phyloP scores from a whole-genome alignment of 2,797 vertebrate species.

The Eupleurogrammus muticus region DNA sequence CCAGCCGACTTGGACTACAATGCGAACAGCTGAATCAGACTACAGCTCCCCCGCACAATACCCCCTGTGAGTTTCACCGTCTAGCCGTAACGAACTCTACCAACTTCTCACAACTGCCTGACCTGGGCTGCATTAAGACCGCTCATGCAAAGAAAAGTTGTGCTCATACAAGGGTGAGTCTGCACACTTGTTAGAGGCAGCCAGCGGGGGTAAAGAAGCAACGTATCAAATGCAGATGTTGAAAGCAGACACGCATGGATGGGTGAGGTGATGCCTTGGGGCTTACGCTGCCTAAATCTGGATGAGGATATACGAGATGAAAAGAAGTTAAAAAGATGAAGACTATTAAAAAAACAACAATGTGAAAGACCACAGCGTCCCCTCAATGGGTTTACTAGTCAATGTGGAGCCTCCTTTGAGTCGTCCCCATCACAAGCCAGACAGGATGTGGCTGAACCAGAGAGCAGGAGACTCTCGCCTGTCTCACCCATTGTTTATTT shows the following conservation, averaged over 20 bases:
- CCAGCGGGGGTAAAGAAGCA: slow-evolving; percentile 31
- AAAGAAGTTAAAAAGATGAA: slow-evolving; percentile 13
- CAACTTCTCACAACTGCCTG: slow-evolving; percentile 27
- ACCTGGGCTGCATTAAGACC: slow-evolving; percentile 38
- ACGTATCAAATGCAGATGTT: slow-evolving; percentile 71
- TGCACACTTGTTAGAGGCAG: slow-evolving; percentile 1
- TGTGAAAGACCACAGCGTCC: slow-evolving; percentile 32
- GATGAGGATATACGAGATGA: slow-evolving; percentile 25
- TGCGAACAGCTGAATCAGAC: slow-evolving; percentile 61
- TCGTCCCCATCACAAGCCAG: slow-evolving; percentile 1
- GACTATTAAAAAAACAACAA: slow-evolving; percentile 24
- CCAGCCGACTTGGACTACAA: slow-evolving; percentile 24
- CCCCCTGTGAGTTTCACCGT: slow-evolving; percentile 47
- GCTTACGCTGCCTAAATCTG: slow-evolving; percentile 25
- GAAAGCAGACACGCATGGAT: slow-evolving; percentile 56
- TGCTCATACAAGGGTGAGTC: slow-evolving; percentile 32
- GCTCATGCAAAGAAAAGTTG: slow-evolving; percentile 22
- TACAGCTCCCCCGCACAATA: slow-evolving; percentile 31
- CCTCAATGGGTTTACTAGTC: slow-evolving; percentile 18
- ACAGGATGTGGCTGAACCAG: slow-evolving; percentile 7
- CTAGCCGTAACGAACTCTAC: slow-evolving; percentile 48
- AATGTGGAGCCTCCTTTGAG: slow-evolving; percentile 7
- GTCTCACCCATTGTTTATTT: slow-evolving; percentile 57
- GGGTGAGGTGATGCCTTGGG: slow-evolving; percentile 33
- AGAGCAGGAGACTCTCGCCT: slow-evolving; percentile 4